A percentile compares a stretch with the other conserved stretches of the same genome.
Conservation (phyloP, 2,113 vertebrate genomes). For the Indicator maculatus region DNA sequence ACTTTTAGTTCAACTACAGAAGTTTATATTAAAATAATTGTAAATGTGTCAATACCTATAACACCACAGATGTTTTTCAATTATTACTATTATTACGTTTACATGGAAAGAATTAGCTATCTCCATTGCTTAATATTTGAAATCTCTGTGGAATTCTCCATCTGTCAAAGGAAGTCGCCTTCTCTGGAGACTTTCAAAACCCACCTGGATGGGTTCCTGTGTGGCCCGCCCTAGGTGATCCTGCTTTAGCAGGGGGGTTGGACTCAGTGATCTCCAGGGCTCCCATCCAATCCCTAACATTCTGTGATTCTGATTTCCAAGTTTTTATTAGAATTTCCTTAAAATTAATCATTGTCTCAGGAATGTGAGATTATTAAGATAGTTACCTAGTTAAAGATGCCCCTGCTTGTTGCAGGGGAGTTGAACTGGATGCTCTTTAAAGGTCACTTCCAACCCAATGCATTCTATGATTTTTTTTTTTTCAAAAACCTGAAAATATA, state of each 20-base stretch:
- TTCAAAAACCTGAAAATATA: background rate
- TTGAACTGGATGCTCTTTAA: no score
- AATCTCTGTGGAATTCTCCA: background rate
- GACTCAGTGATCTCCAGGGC: no score
- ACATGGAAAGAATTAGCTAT: background rate
- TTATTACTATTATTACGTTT: background rate
- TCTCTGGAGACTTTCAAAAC: no score
- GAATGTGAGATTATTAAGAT: background rate
- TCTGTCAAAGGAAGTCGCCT: background rate
- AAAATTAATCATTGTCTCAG: background rate
- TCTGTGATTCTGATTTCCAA: background rate
- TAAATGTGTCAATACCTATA: background rate
- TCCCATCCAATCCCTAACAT: no score
- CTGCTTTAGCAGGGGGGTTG: no score
- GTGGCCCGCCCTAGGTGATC: no score
- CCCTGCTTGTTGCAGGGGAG: no score
- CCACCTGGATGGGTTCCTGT: no score
- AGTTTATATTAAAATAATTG: background rate
- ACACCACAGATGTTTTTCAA: background rate
- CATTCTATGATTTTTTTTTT: background rate
- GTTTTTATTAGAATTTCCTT: background rate
- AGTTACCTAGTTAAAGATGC: no score
- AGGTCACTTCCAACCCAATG: no score
- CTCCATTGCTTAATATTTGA: background rate
- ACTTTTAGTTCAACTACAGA: background rate